A percentile compares a stretch with the other conserved stretches of the same genome.
Evolutionary conservation across 2,113 vertebrate species (phyloP).

Genomic region (Forbesichthys agassizii): DNA sequence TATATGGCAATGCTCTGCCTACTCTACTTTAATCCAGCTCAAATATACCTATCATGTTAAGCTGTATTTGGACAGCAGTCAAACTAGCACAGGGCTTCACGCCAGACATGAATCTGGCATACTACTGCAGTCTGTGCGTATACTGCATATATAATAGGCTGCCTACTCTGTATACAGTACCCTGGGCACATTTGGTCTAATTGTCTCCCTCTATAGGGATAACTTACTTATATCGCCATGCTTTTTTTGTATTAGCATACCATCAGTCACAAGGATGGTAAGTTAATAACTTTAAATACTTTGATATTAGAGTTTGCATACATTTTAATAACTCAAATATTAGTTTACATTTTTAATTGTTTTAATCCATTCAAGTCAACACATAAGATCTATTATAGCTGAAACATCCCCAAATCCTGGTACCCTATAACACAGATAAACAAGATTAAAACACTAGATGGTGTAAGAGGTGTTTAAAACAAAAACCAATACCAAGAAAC

Average conservation of each 20-base stretch:
- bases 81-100: slow-evolving; percentile 31
- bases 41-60: slow-evolving; percentile 28
- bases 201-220: slow-evolving; percentile 60
- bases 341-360: slow-evolving; percentile 46
- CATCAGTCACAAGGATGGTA: neutral
- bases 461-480: slow-evolving; percentile 61
- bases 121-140: slow-evolving; percentile 15
- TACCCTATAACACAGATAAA: slow-evolving; percentile 66
- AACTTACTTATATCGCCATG: neutral
- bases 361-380: slow-evolving; percentile 76
- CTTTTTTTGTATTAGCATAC: neutral
- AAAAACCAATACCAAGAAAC: slow-evolving; percentile 55
- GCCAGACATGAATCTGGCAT: slow-evolving; percentile 26
- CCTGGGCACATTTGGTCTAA: slow-evolving; percentile 10
- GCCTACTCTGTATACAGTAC: neutral
- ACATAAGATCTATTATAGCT: slow-evolving; percentile 62
- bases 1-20: slow-evolving; percentile 31
- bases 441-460: slow-evolving; percentile 63
- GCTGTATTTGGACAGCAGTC: slow-evolving; percentile 57
- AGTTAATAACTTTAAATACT: neutral
- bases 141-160: too few species aligned
- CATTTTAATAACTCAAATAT: slow-evolving; percentile 1
- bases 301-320: neutral
- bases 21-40: slow-evolving; percentile 48
- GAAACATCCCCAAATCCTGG: slow-evolving; percentile 48